A percentile compares a stretch with the other conserved stretches of the same genome.
phyloP scores from a whole-genome alignment of 35 echinoderm and acorn worm genomes.

The Chiridota heheva region DNA sequence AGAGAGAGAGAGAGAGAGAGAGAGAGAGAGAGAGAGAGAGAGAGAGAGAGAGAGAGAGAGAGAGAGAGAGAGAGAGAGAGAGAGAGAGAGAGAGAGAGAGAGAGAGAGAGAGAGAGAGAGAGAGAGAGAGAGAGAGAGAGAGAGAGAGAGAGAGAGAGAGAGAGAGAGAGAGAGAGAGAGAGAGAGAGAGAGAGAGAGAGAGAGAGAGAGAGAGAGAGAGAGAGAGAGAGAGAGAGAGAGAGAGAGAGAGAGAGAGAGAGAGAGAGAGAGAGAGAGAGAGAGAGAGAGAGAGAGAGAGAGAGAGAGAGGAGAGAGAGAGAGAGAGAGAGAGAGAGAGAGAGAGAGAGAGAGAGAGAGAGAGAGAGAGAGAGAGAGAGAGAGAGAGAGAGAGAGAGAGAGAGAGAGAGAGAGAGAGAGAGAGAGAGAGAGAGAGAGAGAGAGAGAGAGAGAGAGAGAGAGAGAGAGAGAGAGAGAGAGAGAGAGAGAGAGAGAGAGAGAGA shows the following conservation, averaged over 20 bases:
- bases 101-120: slow-evolving; percentile 11
- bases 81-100: slow-evolving; percentile 11
- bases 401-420: slow-evolving; percentile 8
- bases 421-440: slow-evolving; percentile 3
- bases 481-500: slow-evolving; percentile 8
- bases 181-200: slow-evolving; percentile 11
- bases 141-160: slow-evolving; percentile 11
- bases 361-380: slow-evolving; percentile 7
- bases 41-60: slow-evolving; percentile 11
- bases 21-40: slow-evolving; percentile 11
- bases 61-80: slow-evolving; percentile 11
- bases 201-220: slow-evolving; percentile 8
- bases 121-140: slow-evolving; percentile 11
- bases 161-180: slow-evolving; percentile 11
- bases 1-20: slow-evolving; percentile 11
- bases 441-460: slow-evolving; percentile 7
- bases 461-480: slow-evolving; percentile 7
- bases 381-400: slow-evolving; percentile 8
- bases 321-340: slow-evolving; percentile 3
- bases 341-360: slow-evolving; percentile 7
- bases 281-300: slow-evolving; percentile 7
- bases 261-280: slow-evolving; percentile 7
- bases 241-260: slow-evolving; percentile 7
- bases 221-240: slow-evolving; percentile 7
- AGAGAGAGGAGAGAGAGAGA: slow-evolving; percentile 7